phyloP scores from a whole-genome alignment of 2,888 invertebrate species.

The Julus scanicus region DNA sequence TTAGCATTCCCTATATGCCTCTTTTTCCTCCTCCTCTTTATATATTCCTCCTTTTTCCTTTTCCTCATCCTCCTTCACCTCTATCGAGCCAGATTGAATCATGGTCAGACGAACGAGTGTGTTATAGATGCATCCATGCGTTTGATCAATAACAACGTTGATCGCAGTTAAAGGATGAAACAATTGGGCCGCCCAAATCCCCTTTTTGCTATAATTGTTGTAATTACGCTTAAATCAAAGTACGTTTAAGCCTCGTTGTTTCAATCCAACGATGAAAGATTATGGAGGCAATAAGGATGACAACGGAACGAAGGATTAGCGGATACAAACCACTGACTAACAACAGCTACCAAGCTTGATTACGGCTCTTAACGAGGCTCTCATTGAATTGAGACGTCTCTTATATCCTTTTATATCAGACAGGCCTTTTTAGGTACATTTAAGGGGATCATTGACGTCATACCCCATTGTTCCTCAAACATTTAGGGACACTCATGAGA shows the following conservation, averaged over 20 bases:
- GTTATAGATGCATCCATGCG: slow-evolving; percentile 22
- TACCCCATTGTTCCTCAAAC: too few species aligned
- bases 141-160: slow-evolving; percentile 25
- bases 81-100: neutral
- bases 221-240: slow-evolving; percentile 47
- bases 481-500: too few species aligned
- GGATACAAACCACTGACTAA: slow-evolving; percentile 29
- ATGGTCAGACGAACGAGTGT: slow-evolving; percentile 2
- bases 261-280: neutral
- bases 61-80: neutral
- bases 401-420: too few species aligned
- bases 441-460: too few species aligned
- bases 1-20: neutral
- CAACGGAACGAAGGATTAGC: neutral
- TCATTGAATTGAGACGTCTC: neutral
- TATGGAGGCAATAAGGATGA: slow-evolving; percentile 28
- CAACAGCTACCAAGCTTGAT: neutral
- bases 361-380: neutral
- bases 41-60: neutral
- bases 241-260: slow-evolving; percentile 32
- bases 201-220: slow-evolving; percentile 31
- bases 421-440: too few species aligned
- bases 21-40: neutral
- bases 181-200: slow-evolving; percentile 14
- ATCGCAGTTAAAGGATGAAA: slow-evolving; percentile 29